Base-by-base conservation (phyloP, 2,113 vertebrate species). In the Notarius lentiginosus region DNA sequence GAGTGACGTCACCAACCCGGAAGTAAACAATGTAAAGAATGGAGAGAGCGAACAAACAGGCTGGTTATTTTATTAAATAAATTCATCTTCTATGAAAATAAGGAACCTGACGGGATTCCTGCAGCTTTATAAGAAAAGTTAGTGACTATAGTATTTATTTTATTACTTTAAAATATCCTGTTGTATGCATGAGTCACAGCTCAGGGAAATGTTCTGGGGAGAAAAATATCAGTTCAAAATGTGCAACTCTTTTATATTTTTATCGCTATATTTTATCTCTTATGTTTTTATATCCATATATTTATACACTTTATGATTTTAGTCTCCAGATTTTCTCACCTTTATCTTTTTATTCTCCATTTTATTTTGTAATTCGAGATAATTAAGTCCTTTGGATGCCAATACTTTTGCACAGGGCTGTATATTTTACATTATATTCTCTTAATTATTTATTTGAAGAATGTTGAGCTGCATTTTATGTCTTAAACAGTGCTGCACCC, bases 1-100 rank as follows among this genome's bases (percentile, higher is more conserved):
- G 2, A 24, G n/a, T 79, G 75, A 56, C 56, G 56, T 61, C 56
- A 81, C 8, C 53, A 81, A 81, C 79, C 56, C 30, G 88, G 88
- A 89, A 89, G 86, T 87, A 87, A 89, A 89, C 83, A 87, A 84
- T 75, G 76, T 82, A 51, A 65, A 53, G 47, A 75, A 7, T 49
- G 17, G 27, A n/a, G 68, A 58, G 55, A 11, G 61, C 60, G 10
- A 0, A 27, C 47, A 34, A 85, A 63, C 66, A 72, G n/a, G 2
- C 27, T 4, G 12, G 41, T 47, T 61, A 47, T 61, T 34, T 5
- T 84, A 5, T 53, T 61, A 27, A 47, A n/a, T 34, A 30, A 8
- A 63, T 55, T 27, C 14, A 30, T 27, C 1, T 30, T 60, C 27
- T 73, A 55, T 82, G 56, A 24, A 4, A 14, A 82, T 63, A 51